Conservation (phyloP, 2,888 invertebrate genomes). For the Lamproptera curius region DNA sequence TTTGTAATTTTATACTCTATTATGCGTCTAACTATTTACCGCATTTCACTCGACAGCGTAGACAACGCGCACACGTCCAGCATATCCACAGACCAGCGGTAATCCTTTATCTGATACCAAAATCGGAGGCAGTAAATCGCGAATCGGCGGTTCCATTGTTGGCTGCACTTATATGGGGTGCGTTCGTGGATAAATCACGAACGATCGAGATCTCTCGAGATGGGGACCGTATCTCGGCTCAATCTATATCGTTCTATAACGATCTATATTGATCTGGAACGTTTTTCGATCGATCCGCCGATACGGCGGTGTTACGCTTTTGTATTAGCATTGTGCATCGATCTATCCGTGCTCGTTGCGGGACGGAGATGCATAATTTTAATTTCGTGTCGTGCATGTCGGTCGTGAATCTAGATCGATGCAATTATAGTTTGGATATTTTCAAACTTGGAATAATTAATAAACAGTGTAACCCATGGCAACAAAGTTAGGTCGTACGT, state of each 20-base stretch:
- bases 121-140: constrained; percentile 74
- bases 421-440: too few species aligned
- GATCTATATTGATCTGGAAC: too few species aligned
- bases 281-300: constrained; percentile 52
- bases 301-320: constrained; percentile 71
- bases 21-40: too few species aligned
- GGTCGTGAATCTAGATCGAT: too few species aligned
- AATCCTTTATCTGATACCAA: constrained; percentile 70
- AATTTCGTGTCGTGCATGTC: constrained; percentile 57
- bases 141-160: constrained; percentile 66
- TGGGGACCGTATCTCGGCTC: not conserved
- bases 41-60: not conserved
- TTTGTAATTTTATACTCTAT: too few species aligned
- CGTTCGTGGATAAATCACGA: constrained; percentile 74
- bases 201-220: constrained; percentile 64
- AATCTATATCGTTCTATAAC: too few species aligned
- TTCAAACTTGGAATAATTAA: too few species aligned
- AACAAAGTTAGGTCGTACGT: too few species aligned
- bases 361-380: constrained; percentile 54
- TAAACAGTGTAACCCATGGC: too few species aligned
- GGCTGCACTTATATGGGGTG: constrained; percentile 71
- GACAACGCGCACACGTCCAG: constrained; percentile 7
- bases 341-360: constrained; percentile 52
- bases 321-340: constrained; percentile 62
- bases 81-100: constrained; percentile 39